These are phyloP conservation scores for Anadara kagoshimensis DNA, from an alignment of 1,140 invertebrate species.

Conservation along the genomic window DNA sequence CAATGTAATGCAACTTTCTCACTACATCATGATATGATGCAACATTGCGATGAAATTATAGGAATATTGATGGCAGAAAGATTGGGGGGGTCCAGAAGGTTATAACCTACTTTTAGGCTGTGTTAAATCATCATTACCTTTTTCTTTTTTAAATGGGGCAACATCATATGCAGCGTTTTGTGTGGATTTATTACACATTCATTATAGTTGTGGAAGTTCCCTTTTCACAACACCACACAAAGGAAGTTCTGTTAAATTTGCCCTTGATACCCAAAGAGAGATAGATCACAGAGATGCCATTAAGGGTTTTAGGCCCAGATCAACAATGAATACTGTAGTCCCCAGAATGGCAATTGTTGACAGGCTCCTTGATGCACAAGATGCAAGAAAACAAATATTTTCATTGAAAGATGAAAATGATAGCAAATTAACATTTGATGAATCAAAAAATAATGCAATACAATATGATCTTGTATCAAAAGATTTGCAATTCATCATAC, in stretches of 20 bases:
- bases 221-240: neutral
- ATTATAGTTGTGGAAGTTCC: neutral
- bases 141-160: slow-evolving; percentile 3
- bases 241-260: neutral
- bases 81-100: slow-evolving; percentile 9
- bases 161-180: no score
- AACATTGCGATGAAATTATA: slow-evolving; percentile 19
- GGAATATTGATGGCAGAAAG: slow-evolving; percentile 11
- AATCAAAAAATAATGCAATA: no score
- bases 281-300: no score
- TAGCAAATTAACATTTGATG: no score
- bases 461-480: no score
- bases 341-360: slow-evolving; percentile 18
- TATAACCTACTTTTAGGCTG: no score
- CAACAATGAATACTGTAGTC: slow-evolving; percentile 6
- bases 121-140: no score
- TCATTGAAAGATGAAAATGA: no score
- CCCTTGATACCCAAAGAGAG: slow-evolving; percentile 17
- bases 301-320: slow-evolving; percentile 13
- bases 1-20: slow-evolving; percentile 20
- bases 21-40: slow-evolving; percentile 14
- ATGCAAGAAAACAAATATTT: neutral
- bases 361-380: slow-evolving; percentile 1
- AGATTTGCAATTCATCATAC: slow-evolving; percentile 2
- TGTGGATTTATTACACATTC: neutral